These are phyloP conservation scores for Sinopyrophorus schimmeli DNA, from an alignment of 2,888 invertebrate genomes.

Conservation along the genomic window DNA sequence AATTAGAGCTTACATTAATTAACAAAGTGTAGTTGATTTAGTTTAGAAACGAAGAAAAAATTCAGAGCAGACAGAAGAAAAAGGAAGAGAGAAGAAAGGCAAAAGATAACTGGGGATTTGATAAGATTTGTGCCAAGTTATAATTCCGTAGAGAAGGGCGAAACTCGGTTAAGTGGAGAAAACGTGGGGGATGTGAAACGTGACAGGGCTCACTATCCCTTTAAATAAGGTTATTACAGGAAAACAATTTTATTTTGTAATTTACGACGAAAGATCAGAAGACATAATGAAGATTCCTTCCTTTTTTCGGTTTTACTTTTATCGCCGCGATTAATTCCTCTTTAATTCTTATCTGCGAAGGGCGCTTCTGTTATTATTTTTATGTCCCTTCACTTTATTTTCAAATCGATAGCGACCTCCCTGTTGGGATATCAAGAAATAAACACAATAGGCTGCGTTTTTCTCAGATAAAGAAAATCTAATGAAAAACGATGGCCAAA, in stretches of 20 bases:
- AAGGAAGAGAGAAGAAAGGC: constrained; percentile 27
- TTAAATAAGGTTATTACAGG: constrained; percentile 50
- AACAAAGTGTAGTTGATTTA: constrained; percentile 14
- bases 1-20: constrained; percentile 9
- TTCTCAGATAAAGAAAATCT: too few relatives aligned
- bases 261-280: constrained; percentile 35
- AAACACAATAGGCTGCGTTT: too few relatives aligned
- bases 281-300: constrained; percentile 23
- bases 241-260: constrained; percentile 47
- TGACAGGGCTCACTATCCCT: constrained; percentile 47
- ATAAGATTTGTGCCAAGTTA: constrained; percentile 47
- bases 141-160: constrained; percentile 42
- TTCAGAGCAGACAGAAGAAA: constrained; percentile 13
- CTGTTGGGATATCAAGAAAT: too few relatives aligned
- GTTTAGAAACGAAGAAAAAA: constrained; percentile 13
- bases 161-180: constrained; percentile 40
- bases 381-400: too few relatives aligned
- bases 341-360: too few relatives aligned
- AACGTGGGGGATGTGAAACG: constrained; percentile 43
- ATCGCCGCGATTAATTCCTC: constrained; percentile 12
- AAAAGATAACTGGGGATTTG: constrained; percentile 44
- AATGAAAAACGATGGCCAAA: not conserved
- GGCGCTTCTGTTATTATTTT: too few relatives aligned
- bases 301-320: constrained; percentile 10
- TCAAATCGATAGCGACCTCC: too few relatives aligned